Conservation (phyloP, 1,140 invertebrate genomes). For the Vollenhovia emeryi region DNA sequence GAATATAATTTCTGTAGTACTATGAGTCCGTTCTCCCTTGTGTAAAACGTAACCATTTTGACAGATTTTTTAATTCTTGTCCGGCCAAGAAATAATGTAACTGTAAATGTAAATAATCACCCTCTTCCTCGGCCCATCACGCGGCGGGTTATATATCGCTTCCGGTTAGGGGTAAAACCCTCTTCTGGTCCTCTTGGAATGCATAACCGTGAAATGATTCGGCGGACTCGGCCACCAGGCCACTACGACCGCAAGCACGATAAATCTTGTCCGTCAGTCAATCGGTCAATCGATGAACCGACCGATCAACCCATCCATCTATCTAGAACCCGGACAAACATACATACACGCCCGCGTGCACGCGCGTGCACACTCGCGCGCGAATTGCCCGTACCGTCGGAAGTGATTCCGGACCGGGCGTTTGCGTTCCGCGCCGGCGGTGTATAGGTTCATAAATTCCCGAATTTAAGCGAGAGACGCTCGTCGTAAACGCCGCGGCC, state of each 20-base stretch:
- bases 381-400: slow-evolving; percentile 14
- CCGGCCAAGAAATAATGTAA: background rate
- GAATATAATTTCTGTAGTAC: background rate
- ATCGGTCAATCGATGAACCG: slow-evolving; percentile 56
- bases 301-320: slow-evolving; percentile 52
- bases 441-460: slow-evolving; percentile 56
- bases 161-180: slow-evolving; percentile 1
- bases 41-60: background rate
- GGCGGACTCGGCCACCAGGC: slow-evolving; percentile 17
- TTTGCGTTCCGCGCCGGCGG: slow-evolving; percentile 21
- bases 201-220: slow-evolving; percentile 49
- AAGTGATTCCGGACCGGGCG: slow-evolving; percentile 37
- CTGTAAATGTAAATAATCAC: slow-evolving; percentile 7
- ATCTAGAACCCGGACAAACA: slow-evolving; percentile 11
- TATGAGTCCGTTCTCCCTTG: too few relatives aligned
- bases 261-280: slow-evolving; percentile 56
- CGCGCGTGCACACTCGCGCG: background rate
- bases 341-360: background rate
- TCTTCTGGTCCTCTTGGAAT: slow-evolving; percentile 20
- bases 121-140: background rate
- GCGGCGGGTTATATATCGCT: background rate
- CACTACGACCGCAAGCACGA: slow-evolving; percentile 24
- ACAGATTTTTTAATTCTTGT: background rate
- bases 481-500: slow-evolving; percentile 27
- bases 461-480: slow-evolving; percentile 42